Evolutionary conservation across 2,888 invertebrate species (phyloP), one percentile per base, ranked within the genome.

Genomic region (Spatulosminthurus flaviceps): DNA sequence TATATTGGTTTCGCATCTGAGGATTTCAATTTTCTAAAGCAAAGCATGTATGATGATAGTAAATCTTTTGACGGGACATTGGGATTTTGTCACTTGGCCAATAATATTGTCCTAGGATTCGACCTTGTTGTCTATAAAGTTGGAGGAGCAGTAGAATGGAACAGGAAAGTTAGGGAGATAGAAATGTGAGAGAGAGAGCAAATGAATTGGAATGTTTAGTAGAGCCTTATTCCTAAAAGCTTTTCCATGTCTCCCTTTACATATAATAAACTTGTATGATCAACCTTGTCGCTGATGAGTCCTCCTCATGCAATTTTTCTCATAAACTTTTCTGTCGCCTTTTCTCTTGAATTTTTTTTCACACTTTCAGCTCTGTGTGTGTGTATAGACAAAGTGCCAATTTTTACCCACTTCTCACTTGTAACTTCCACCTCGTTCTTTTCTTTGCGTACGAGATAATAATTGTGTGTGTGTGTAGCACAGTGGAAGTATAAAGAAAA

Each of bases 41-140:
- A 5, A 13, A 41, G 9, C n/a, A 19, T 19, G n/a, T 51, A n/a
- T n/a, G 1, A 51, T 51, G 51, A 51, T 51, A 4, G 16, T 51
- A n/a, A 51, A 51, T 51, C n/a, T 51, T 51, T 9, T 51, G 51
- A 51, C n/a, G 51, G 51, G 51, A 51, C 64, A 64, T 4, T n/a
- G n/a, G 26, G 7, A 4, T 64, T 64, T 64, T 64, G 64, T 64
- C 64, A 64, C 64, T 64, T 64, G 26, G 64, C 64, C 64, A 64
- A 64, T 24, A 22, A 64, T 64, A 64, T 64, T 64, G 64, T 64
- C 64, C 64, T 64, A 64, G 64, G 64, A 13, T 64, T 64, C 64
- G 64, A 64, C 64, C 64, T 64, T 64, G 64, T 26, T 9, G 51
- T 51, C 16, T 51, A 51, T 13, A 9, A n/a, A 51, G 19, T 51